Evolutionary conservation across 2,888 invertebrate genomes (phyloP).

Genomic region (Chymomyza amoena): DNA sequence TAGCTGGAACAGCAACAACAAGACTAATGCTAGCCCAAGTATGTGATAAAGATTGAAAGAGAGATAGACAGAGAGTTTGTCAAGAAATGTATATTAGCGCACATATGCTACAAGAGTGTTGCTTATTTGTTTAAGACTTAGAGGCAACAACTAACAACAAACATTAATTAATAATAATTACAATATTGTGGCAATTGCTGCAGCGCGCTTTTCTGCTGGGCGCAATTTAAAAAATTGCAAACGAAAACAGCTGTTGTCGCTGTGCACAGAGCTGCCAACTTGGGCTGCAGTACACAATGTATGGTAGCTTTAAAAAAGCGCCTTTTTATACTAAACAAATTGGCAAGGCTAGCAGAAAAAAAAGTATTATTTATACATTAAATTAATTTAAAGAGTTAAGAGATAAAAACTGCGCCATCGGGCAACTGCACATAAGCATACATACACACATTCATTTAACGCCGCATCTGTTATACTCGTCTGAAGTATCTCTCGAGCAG

Average conservation of each 20-base stretch:
- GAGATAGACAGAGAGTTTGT: constrained; percentile 11
- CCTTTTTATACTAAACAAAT: background rate
- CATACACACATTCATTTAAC: background rate
- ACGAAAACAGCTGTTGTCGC: background rate
- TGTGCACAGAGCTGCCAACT: background rate
- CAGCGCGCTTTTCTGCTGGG: background rate
- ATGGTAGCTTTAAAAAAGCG: background rate
- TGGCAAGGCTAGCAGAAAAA: background rate
- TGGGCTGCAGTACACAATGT: background rate
- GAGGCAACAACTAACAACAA: background rate
- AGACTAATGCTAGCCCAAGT: constrained; percentile 23
- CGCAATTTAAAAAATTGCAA: background rate
- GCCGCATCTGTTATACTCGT: background rate
- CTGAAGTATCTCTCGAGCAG: background rate
- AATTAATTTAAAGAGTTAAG: background rate
- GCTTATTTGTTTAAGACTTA: too few relatives aligned
- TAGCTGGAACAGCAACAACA: constrained; percentile 18
- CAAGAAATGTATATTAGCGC: background rate
- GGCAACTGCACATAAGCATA: background rate
- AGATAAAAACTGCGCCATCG: background rate
- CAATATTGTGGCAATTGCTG: background rate
- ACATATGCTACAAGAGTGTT: too few relatives aligned
- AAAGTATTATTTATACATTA: constrained; percentile 2
- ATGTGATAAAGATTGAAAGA: constrained; percentile 41
- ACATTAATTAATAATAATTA: background rate